These are phyloP conservation scores for Coregonus clupeaformis DNA, from an alignment of 2,113 vertebrate genomes.

Conservation along the genomic window DNA sequence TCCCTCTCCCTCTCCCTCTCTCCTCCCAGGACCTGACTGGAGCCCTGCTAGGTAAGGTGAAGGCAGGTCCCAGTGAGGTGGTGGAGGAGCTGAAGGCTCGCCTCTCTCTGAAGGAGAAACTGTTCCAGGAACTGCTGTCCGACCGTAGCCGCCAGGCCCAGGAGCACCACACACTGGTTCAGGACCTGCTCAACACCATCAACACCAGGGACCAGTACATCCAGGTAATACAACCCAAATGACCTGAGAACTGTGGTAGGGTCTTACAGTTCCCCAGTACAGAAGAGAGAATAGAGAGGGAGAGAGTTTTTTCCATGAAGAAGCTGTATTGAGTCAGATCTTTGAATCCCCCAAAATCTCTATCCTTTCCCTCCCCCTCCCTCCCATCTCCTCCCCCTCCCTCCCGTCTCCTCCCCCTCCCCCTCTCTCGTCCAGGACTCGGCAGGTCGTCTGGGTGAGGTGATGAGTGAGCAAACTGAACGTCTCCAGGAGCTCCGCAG, in stretches of 20 bases:
- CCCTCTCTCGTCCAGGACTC: constrained; percentile 65
- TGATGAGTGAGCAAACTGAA: constrained; percentile 78
- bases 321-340: neutral
- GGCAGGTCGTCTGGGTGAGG: constrained; percentile 72
- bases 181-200: constrained; percentile 78
- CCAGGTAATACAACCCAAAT: constrained; percentile 65
- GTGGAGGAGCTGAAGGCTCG: constrained; percentile 81
- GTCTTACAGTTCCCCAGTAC: neutral
- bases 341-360: neutral
- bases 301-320: neutral
- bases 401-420: no score
- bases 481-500: constrained; percentile 82
- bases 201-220: constrained; percentile 78
- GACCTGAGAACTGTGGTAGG: neutral
- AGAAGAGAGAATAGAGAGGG: no score
- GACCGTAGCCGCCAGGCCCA: constrained; percentile 72
- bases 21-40: constrained; percentile 79
- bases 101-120: constrained; percentile 84
- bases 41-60: constrained; percentile 78
- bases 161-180: constrained; percentile 83
- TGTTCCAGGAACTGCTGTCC: constrained; percentile 85
- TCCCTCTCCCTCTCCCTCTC: neutral
- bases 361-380: neutral
- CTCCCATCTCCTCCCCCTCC: neutral
- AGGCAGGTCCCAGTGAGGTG: constrained; percentile 69